Base-by-base conservation (phyloP, 2,797 vertebrate species). In the Enteromius paludinosus region DNA sequence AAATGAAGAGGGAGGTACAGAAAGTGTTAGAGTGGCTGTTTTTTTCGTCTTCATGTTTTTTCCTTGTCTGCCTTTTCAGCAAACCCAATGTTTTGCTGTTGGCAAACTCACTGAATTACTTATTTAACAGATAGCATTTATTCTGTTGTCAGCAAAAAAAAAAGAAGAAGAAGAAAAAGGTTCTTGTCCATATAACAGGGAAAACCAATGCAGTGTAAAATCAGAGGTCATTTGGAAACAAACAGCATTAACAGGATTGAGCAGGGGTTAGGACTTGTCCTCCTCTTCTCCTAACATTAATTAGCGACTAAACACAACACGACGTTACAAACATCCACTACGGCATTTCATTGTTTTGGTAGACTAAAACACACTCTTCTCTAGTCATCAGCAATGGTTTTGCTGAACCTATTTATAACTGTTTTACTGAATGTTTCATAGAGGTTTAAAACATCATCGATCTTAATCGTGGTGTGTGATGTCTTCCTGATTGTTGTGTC, bases 121-220 rank as follows among this genome's bases (percentile, higher is more conserved):
- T 95, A 95, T 96, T 95, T 95, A 95, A 95, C 94, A 95, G 94
- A 95, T 95, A 95, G 93, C 91, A 89, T 92, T 94, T 94, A 89
- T 92, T 94, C 92, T 93, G 92, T 93, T 93, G 94, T 95, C 94
- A 95, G 94, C 93, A 92, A 92, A 95, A 94, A 87, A 90, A 56
- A 64, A 61, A 28, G 14, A 69, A 61, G 64, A 72, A 33, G 47
- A 20, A 92, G 91, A 94, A 94, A 87, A 89, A 35, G 85, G 89
- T 87, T 93, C 90, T 93, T 94, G 93, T 94, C 93, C 90, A 93
- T 94, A 93, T 94, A 93, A 94, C 87, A 82, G 91, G 91, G 91
- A 91, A 94, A 94, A 90, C 90, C 93, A 94, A 94, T 92, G 92
- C 87, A 80, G 92, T 94, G 94, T 94, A 93, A 95, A 94, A 95